phyloP scores from a whole-genome alignment of 2,888 invertebrate genomes.

The Microctonus brassicae region DNA sequence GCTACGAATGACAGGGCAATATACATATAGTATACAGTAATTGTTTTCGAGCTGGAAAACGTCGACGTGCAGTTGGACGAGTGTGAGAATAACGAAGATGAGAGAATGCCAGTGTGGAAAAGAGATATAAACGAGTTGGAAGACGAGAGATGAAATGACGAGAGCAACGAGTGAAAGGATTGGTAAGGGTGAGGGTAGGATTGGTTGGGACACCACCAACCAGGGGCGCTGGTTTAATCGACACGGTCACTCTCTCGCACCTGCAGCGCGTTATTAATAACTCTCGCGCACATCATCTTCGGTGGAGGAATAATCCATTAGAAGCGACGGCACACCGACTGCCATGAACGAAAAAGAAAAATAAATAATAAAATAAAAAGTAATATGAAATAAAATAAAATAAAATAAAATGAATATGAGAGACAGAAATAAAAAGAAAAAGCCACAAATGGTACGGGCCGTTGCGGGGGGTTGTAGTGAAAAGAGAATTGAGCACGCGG shows the following conservation, averaged over 20 bases:
- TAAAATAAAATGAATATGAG: conserved; percentile 8
- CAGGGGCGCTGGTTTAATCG: conserved; percentile 40
- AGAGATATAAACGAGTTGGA: conserved; percentile 15
- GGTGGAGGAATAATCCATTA: conserved; percentile 34
- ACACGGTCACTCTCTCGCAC: conserved; percentile 36
- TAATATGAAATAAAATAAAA: not conserved
- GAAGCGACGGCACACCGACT: conserved; percentile 15
- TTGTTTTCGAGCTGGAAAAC: conserved; percentile 16
- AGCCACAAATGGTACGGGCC: conserved; percentile 9
- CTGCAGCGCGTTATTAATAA: conserved; percentile 41
- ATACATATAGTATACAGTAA: conserved; percentile 1
- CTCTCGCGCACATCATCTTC: conserved; percentile 36
- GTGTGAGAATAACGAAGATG: conserved; percentile 7
- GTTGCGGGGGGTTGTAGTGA: not conserved
- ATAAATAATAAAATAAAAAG: not conserved
- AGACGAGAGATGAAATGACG: conserved; percentile 27
- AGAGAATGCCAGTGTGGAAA: not conserved
- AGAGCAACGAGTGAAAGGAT: conserved; percentile 14
- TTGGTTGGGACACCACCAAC: conserved; percentile 18
- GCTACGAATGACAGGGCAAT: not conserved
- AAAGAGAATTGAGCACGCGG: conserved; percentile 23
- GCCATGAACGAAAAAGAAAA: conserved; percentile 13
- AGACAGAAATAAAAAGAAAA: not conserved
- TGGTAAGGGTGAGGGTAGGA: conserved; percentile 1
- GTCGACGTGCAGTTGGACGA: conserved; percentile 15